Conservation (phyloP, 2,113 vertebrate species). For the Tympanuchus pallidicinctus region DNA sequence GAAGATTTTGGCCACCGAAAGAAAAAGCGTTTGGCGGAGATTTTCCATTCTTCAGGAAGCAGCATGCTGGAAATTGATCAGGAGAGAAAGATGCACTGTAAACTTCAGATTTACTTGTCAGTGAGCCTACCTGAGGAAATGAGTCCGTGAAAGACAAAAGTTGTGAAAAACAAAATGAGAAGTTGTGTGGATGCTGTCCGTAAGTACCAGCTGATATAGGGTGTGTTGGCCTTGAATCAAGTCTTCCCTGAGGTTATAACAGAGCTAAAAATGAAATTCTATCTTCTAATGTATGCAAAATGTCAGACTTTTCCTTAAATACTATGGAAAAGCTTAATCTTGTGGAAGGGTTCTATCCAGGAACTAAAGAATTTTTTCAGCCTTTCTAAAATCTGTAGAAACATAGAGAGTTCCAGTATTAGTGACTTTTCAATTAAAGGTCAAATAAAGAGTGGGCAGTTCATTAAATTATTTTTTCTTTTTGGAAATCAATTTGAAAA, state of each 20-base stretch:
- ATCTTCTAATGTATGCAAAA: background rate
- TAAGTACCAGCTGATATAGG: background rate
- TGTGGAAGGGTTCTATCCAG: background rate
- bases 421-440: background rate
- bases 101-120: background rate
- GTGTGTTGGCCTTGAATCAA: rapidly evolving
- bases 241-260: background rate
- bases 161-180: background rate
- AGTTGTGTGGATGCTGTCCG: rapidly evolving
- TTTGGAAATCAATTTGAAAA: background rate
- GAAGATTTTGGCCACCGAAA: background rate
- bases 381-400: background rate
- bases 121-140: background rate
- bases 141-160: background rate
- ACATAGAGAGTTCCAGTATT: background rate
- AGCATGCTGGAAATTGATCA: background rate
- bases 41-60: background rate
- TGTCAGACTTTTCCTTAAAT: background rate
- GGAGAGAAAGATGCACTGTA: background rate
- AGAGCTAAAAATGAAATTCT: background rate
- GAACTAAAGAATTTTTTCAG: background rate
- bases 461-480: background rate
- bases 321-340: background rate
- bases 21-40: background rate
- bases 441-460: background rate